These are phyloP conservation scores for Sapajus apella DNA, from an alignment of 2,113 vertebrate genomes.

Conservation along the genomic window DNA sequence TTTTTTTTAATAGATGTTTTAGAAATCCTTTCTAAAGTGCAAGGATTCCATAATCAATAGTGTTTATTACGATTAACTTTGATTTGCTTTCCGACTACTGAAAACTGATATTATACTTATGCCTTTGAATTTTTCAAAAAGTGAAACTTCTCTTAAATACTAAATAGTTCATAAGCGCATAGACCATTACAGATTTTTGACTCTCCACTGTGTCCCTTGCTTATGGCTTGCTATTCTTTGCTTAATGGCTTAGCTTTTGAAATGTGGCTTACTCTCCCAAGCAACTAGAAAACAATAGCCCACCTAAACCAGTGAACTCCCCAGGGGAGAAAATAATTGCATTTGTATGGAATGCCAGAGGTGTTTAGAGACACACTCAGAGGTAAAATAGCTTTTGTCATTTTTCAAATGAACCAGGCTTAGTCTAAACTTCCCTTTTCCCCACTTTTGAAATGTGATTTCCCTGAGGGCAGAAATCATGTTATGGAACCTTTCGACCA, in stretches of 20 bases:
- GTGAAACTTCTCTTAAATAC: neutral
- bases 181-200: neutral
- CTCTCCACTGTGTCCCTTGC: neutral
- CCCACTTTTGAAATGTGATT: constrained; percentile 43
- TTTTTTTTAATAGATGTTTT: neutral
- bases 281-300: neutral
- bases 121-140: constrained; percentile 23
- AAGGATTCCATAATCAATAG: neutral
- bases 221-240: neutral
- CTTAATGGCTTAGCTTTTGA: neutral
- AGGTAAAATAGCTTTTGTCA: neutral
- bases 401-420: constrained; percentile 1
- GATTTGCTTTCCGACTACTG: neutral
- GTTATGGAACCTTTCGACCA: neutral
- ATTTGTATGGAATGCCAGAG: too few species aligned
- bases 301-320: neutral
- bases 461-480: neutral
- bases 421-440: neutral
- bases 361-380: neutral
- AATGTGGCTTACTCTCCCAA: neutral
- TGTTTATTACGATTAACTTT: neutral
- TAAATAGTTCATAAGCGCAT: neutral
- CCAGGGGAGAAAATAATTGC: neutral
- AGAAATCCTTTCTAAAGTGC: neutral
- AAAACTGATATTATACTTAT: neutral